Evolutionary conservation across 2,888 invertebrate genomes (phyloP).

Genomic region (Seira sanloemensis): DNA sequence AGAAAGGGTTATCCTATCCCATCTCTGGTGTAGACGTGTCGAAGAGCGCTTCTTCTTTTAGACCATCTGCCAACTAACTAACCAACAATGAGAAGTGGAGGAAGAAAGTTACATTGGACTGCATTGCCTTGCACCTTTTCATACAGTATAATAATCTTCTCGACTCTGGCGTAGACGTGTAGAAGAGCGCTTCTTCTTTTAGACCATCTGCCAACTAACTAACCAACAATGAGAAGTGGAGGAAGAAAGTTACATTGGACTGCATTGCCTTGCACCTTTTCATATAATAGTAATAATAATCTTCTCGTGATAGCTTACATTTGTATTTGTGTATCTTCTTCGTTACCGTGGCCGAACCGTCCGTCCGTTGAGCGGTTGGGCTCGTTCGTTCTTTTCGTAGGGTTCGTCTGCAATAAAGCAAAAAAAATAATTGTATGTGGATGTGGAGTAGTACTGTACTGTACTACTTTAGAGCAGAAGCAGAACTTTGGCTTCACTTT

Average conservation of each 20-base stretch:
- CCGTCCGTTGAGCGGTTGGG: not conserved
- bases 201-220: not conserved
- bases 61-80: not conserved
- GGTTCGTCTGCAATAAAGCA: not conserved
- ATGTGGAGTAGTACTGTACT: not conserved
- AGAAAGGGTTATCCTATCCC: not conserved
- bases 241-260: constrained; percentile 6
- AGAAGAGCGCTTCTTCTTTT: not conserved
- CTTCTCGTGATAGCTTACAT: not conserved
- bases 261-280: not conserved
- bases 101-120: constrained; percentile 6
- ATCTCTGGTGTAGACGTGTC: not conserved
- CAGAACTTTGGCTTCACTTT: not conserved
- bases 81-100: constrained; percentile 1
- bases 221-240: constrained; percentile 1
- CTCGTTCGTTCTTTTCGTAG: not conserved
- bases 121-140: not conserved
- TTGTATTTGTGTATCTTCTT: not conserved
- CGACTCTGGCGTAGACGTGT: not conserved
- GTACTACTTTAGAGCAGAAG: too few species aligned
- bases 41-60: not conserved
- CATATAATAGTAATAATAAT: not conserved
- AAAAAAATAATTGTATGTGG: not conserved
- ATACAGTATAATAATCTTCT: not conserved
- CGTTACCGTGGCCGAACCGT: not conserved